Evolutionary conservation across 1,140 invertebrate species (phyloP).

Genomic region (Papilio xuthus): DNA sequence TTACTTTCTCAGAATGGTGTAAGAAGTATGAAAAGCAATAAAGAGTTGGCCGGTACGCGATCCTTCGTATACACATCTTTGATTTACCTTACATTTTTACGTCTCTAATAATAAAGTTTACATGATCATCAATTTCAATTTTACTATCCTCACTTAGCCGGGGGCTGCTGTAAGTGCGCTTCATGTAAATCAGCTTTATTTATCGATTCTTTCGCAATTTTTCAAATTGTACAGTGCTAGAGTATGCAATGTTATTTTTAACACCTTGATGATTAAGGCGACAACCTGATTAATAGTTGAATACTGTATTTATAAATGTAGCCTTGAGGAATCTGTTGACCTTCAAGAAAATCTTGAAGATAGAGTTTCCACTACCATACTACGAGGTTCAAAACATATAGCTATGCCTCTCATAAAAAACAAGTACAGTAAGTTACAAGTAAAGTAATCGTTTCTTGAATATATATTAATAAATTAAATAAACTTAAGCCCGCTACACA

Average conservation of each 20-base stretch:
- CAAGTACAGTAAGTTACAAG: too few species aligned
- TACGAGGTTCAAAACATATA: too few species aligned
- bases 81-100: conserved; percentile 72
- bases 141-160: conserved; percentile 61
- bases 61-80: conserved; percentile 52
- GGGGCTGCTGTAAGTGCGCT: conserved; percentile 54
- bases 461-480: too few species aligned
- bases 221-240: neutral
- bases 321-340: neutral
- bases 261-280: neutral
- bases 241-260: neutral
- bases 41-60: conserved; percentile 64
- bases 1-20: conserved; percentile 73
- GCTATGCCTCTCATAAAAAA: too few species aligned
- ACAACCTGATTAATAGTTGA: neutral
- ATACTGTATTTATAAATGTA: neutral
- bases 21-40: conserved; percentile 71
- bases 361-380: neutral
- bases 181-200: conserved; percentile 57
- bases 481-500: too few species aligned
- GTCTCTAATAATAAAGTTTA: conserved; percentile 72
- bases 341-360: neutral
- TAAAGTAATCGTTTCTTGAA: too few species aligned
- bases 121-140: conserved; percentile 77
- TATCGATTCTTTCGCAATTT: conserved; percentile 35